Base-by-base conservation (phyloP, 1,140 invertebrate species). In the Limonius californicus region DNA sequence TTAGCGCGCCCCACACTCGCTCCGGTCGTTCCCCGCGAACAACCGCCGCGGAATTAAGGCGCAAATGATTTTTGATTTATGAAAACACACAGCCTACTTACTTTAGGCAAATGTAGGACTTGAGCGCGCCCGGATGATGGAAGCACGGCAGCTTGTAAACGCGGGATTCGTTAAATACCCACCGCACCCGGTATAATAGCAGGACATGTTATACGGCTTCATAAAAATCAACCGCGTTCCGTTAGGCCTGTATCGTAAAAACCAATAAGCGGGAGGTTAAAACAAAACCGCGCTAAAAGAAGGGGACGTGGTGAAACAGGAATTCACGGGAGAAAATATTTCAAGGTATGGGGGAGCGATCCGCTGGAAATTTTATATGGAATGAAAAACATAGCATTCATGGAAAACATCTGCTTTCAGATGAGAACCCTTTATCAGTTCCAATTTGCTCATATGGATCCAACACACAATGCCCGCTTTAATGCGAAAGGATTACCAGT, bases 1-100 rank as follows among this genome's bases (percentile, higher is more conserved):
- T 72, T 68, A 66, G 67, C 65, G 62, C 60, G 23, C 27, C 19
- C 35, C 59, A 60, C 62, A 65, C 63, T 56, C 42, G 53, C 45
- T 16, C 4, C 16, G 64, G 60, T 54, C 50, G 61, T 50, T 50
- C 16, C 16, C 20, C 45, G 45, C 16, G 20, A 59, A 58, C 58
- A 57, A 50, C 63, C 63, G 61, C 45, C 35, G 65, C 62, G 53
- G 69, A 72, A 70, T 71, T 71, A 71, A 70, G 70, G 65, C 66
- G 65, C 66, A 69, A 72, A 70, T 70, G 69, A 70, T 66, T 70
- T 69, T 64, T 72, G 70, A 72, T 72, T 72, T 72, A 72, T 72
- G 69, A 70, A 72, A 72, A 72, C 65, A 65, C 56, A 58, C 64
- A 50, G 45, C 54, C 27, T 55, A 32, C 20, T 55, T 55, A 55